phyloP scores from a whole-genome alignment of 2,113 vertebrate genomes.

The Bos indicus region DNA sequence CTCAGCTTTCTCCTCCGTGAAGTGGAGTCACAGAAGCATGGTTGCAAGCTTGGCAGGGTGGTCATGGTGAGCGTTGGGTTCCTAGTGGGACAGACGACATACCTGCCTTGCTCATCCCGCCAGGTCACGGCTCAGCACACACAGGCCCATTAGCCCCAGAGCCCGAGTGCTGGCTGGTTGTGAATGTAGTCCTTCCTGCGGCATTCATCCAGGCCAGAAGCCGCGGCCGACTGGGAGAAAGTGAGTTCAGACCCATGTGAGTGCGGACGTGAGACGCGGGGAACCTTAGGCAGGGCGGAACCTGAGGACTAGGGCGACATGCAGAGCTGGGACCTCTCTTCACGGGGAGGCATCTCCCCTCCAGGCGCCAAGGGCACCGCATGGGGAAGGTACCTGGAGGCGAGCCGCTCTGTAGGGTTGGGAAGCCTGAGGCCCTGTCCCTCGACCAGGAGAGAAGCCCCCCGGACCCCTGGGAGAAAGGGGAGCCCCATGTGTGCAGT shows the following conservation, averaged over 20 bases:
- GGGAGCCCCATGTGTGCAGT: rapidly evolving
- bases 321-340: neutral
- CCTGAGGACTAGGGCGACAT: rapidly evolving
- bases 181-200: neutral
- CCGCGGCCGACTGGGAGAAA: neutral
- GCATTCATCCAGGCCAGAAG: neutral
- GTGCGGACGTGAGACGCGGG: too few relatives aligned
- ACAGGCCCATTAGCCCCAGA: rapidly evolving
- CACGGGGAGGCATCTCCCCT: neutral
- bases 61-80: rapidly evolving
- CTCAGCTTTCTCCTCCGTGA: neutral
- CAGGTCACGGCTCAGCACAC: neutral
- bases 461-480: neutral
- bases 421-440: neutral
- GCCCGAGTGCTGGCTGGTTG: neutral
- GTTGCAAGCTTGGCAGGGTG: neutral
- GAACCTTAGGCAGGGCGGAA: neutral
- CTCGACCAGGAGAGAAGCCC: neutral
- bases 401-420: rapidly evolving
- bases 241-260: rapidly evolving
- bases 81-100: rapidly evolving
- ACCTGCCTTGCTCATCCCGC: too few relatives aligned
- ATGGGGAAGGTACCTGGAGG: neutral
- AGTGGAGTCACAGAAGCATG: neutral
- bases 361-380: too few relatives aligned